Evolutionary conservation across 92 coral and sea anemone species (phyloP), one percentile per base, ranked within the genome.

Genomic region (Montipora capitata): DNA sequence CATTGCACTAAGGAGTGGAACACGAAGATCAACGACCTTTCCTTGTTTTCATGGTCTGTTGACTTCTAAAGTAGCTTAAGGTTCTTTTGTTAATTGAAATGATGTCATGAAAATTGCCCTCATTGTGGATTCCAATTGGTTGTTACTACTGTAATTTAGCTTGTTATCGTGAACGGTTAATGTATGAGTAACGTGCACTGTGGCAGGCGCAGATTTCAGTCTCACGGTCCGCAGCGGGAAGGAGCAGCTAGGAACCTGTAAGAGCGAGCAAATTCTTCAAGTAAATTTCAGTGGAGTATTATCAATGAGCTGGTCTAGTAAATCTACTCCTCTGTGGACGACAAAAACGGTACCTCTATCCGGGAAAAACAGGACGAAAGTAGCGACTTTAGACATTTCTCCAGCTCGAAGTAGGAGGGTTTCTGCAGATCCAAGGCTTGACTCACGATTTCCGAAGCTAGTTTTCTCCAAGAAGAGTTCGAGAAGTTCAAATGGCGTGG

Each of bases 361-460:
- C 38, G 3, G 77, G 51, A 49, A 48, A 38, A 67, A 16, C 12
- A 10, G 14, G 58, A 71, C 45, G 4, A 45, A 35, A 67, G 13
- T 27, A 27, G 35, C 44, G 10, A 49, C 63, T 2, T 16, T 43
- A 14, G 12, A 27, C 35, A 27, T 27, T 27, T 27, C 35, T 27
- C 35, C 35, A 48, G 10, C 68, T 12, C n/a, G 40, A 14, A 40
- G 48, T 0, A 49, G 77, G 10, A 56, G 40, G 68, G 51, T 56
- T 81, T 81, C 56, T 27, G 35, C 35, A 39, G 67, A 81, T 35
- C 40, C 76, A 54, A 44, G 67, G 9, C n/a, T 52, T 40, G 17
- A 68, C 17, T 49, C 77, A 41, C 20, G 61, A 59, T 83, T 83
- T 83, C 87, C 87, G 39, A 83, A 14, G 61, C 57, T 83, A 42